A percentile compares a stretch with the other conserved stretches of the same genome.
Conservation (phyloP, 2,888 invertebrate species). For the Drosophila peninsularis region DNA sequence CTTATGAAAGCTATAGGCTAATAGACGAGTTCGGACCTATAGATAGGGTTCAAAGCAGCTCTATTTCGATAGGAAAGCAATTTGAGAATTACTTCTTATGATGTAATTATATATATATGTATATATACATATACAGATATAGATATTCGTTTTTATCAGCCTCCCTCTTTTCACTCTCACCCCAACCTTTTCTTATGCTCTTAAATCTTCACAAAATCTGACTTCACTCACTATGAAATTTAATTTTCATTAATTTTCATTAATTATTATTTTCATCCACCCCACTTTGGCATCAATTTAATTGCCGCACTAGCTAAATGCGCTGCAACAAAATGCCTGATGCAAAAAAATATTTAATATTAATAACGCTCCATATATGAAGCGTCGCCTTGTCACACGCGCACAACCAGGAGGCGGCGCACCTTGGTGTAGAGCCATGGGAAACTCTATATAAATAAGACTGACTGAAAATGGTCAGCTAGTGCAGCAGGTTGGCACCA, state of each 20-base stretch:
- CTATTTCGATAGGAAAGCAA: no score
- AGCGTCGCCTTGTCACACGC: conserved; percentile 1
- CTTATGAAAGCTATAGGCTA: not conserved
- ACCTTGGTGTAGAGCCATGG: conserved; percentile 3
- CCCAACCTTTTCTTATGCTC: not conserved
- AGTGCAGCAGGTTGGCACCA: conserved; percentile 29
- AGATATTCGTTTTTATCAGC: no score
- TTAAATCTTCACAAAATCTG: no score
- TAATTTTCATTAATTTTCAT: conserved; percentile 5
- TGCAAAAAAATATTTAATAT: conserved; percentile 49
- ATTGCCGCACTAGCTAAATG: conserved; percentile 30
- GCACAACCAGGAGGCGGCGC: conserved; percentile 1
- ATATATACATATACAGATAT: no score
- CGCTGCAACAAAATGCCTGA: conserved; percentile 35
- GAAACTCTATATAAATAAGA: not conserved
- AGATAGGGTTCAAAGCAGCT: no score
- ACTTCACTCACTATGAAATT: not conserved
- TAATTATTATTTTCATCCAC: not conserved
- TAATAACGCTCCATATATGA: conserved; percentile 28
- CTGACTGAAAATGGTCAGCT: not conserved
- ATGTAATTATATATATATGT: no score
- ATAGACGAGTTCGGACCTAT: no score
- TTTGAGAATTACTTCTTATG: no score
- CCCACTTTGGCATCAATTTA: conserved; percentile 9
- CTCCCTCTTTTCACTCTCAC: not conserved